Conservation (phyloP, 2,888 invertebrate species). For the Xylota segnis region DNA sequence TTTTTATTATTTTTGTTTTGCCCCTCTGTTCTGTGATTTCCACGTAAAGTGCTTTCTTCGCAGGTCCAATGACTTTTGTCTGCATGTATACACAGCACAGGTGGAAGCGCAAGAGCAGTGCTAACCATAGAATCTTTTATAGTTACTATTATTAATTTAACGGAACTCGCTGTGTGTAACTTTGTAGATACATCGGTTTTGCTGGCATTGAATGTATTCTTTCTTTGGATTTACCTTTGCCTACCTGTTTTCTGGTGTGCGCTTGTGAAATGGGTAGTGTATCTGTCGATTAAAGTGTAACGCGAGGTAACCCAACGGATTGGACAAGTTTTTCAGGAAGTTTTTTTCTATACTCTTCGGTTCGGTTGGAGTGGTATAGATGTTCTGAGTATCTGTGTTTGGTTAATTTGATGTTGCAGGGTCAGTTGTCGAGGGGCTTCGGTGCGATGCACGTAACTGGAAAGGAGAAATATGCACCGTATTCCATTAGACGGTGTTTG, state of each 20-base stretch:
- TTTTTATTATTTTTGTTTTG: neutral
- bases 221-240: constrained; percentile 43
- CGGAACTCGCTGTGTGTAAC: constrained; percentile 54
- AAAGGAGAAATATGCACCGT: constrained; percentile 42
- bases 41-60: constrained; percentile 42
- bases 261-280: constrained; percentile 30
- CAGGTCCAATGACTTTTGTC: constrained; percentile 73
- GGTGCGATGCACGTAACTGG: constrained; percentile 53
- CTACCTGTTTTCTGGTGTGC: constrained; percentile 59
- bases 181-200: constrained; percentile 3
- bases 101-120: constrained; percentile 42
- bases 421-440: constrained; percentile 17
- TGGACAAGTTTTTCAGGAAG: constrained; percentile 76
- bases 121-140: constrained; percentile 32
- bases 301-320: constrained; percentile 75
- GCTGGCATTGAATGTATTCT: constrained; percentile 22
- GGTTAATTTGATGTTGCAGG: constrained; percentile 38
- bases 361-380: constrained; percentile 6
- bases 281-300: constrained; percentile 72
- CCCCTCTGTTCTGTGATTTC: neutral
- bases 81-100: constrained; percentile 19
- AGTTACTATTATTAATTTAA: constrained; percentile 71
- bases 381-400: constrained; percentile 31
- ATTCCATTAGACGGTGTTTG: constrained; percentile 61
- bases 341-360: constrained; percentile 31